A percentile compares a stretch with the other conserved stretches of the same genome.
Conservation (phyloP, 2,888 invertebrate species). For the Glaucopsyche alexis region DNA sequence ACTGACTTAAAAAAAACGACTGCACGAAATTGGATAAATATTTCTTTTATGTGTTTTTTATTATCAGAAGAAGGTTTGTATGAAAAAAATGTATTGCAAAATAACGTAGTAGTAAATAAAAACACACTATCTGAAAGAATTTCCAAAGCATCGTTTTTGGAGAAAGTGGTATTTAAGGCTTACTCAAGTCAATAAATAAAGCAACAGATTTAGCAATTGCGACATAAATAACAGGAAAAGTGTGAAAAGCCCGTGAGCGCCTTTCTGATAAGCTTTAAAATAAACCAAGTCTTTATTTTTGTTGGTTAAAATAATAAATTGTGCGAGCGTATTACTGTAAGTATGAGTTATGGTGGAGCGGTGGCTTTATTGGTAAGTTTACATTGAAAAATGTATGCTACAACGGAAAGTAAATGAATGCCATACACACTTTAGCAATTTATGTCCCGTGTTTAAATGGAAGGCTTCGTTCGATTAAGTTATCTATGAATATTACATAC, state of each 20-base stretch:
- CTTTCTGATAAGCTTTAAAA: conserved; percentile 35
- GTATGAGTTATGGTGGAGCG: conserved; percentile 34
- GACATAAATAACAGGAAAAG: conserved; percentile 24
- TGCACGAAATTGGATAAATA: no score
- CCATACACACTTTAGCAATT: conserved; percentile 13
- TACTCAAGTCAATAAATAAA: conserved; percentile 11
- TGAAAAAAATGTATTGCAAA: no score
- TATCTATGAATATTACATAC: conserved; percentile 3
- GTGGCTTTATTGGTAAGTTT: conserved; percentile 33
- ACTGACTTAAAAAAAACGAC: no score
- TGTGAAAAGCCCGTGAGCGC: conserved; percentile 27
- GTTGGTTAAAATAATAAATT: conserved; percentile 35
- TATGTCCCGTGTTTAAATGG: conserved; percentile 1
- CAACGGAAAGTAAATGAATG: conserved; percentile 5
- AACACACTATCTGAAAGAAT: background rate
- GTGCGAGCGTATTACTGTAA: conserved; percentile 36
- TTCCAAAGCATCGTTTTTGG: background rate
- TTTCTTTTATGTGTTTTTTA: no score
- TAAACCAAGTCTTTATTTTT: conserved; percentile 29
- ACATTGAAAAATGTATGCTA: conserved; percentile 28
- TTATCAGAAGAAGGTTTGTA: no score
- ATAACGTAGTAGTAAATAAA: no score
- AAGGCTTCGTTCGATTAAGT: conserved; percentile 12
- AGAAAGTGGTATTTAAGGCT: background rate
- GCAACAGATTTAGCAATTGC: conserved; percentile 25